These are phyloP conservation scores for Drosophila pseudotalamancana DNA, from an alignment of 2,888 invertebrate genomes.

Conservation along the genomic window DNA sequence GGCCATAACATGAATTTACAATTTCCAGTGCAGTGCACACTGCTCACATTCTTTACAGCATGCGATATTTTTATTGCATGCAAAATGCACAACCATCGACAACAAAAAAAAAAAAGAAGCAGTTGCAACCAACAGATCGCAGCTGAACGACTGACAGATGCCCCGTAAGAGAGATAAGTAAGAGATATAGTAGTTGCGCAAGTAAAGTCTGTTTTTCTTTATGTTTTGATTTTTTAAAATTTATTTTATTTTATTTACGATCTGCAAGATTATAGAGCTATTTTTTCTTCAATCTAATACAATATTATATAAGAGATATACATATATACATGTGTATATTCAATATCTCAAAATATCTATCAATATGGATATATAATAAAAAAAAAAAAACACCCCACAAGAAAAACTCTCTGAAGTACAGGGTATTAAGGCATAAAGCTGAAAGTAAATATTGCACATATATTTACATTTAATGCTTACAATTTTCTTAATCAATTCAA, in stretches of 20 bases:
- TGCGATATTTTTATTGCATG: slow-evolving; percentile 77
- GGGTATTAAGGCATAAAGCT: too few relatives aligned
- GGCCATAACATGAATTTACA: slow-evolving; percentile 72
- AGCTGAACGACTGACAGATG: slow-evolving; percentile 6
- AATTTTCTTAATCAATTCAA: neutral
- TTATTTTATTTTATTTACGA: too few relatives aligned
- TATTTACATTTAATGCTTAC: neutral
- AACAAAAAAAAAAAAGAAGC: slow-evolving; percentile 7
- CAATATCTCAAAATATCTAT: too few relatives aligned
- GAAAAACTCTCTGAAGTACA: too few relatives aligned
- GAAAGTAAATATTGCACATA: too few relatives aligned
- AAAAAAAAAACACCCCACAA: too few relatives aligned
- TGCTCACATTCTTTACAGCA: slow-evolving; percentile 61
- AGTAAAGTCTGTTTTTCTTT: neutral
- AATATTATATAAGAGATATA: too few relatives aligned
- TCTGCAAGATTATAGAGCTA: too few relatives aligned
- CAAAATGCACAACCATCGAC: slow-evolving; percentile 51
- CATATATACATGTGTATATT: too few relatives aligned
- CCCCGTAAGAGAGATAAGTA: slow-evolving; percentile 2
- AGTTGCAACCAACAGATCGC: neutral
- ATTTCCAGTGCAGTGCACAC: slow-evolving; percentile 69
- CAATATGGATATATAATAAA: too few relatives aligned
- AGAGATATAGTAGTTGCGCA: neutral
- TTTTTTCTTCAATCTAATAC: too few relatives aligned
- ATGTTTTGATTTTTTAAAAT: too few relatives aligned